Percentiles rank a stretch among this genome's conserved stretches.
Conservation (phyloP, 2,113 vertebrate genomes). For the Triplophysa dalaica region DNA sequence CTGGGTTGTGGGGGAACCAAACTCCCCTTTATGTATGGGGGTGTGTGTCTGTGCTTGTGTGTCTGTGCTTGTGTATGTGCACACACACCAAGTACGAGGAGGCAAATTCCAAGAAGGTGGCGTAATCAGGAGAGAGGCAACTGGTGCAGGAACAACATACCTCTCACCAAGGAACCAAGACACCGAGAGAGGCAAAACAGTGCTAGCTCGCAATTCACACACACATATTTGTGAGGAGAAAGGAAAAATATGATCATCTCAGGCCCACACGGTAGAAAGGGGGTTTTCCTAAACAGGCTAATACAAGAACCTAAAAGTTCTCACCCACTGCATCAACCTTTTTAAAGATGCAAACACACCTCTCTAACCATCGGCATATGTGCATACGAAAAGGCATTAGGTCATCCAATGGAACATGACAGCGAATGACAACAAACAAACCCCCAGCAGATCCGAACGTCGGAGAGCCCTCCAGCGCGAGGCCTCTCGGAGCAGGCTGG, state of each 20-base stretch:
- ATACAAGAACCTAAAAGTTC: slow-evolving; percentile 24
- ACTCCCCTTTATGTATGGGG: slow-evolving; percentile 38
- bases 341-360: neutral
- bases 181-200: slow-evolving; percentile 27
- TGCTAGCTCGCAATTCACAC: neutral
- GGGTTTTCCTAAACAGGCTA: slow-evolving; percentile 4
- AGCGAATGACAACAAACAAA: slow-evolving; percentile 4
- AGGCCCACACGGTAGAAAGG: neutral
- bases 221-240: neutral
- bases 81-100: slow-evolving; percentile 70
- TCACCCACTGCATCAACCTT: slow-evolving; percentile 23
- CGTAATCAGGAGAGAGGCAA: slow-evolving; percentile 72
- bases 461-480: neutral
- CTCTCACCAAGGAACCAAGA: slow-evolving; percentile 43
- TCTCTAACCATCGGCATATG: slow-evolving; percentile 29
- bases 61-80: slow-evolving; percentile 53
- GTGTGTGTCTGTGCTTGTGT: slow-evolving; percentile 46
- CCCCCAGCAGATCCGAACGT: slow-evolving; percentile 28
- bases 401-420: slow-evolving; percentile 4
- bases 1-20: slow-evolving; percentile 37
- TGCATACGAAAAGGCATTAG: neutral
- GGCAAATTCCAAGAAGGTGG: slow-evolving; percentile 77
- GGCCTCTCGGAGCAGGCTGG: neutral
- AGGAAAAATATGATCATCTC: slow-evolving; percentile 12
- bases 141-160: slow-evolving; percentile 66